Conservation (phyloP, 2,797 vertebrate genomes). For the Gastrophryne carolinensis region DNA sequence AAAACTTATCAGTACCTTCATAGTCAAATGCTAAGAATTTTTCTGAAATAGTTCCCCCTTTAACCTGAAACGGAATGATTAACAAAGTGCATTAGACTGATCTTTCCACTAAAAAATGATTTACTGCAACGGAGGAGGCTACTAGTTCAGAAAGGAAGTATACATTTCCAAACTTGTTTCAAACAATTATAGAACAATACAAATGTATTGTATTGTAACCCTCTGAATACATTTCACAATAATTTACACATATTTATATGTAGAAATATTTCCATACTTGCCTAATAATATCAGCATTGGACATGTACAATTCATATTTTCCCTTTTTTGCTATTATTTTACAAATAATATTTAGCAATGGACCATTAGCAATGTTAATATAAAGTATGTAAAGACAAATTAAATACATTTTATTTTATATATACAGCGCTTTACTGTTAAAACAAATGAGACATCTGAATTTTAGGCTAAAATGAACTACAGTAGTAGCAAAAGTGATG, state of each 20-base stretch:
- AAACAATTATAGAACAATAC: constrained; percentile 51
- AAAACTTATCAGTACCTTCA: constrained; percentile 61
- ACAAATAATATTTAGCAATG: neutral
- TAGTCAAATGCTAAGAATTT: constrained; percentile 58
- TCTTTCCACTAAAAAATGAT: constrained; percentile 60
- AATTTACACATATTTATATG: constrained; percentile 55
- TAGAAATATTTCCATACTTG: constrained; percentile 54
- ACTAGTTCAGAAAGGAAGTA: constrained; percentile 52
- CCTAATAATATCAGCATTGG: constrained; percentile 29
- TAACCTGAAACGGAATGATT: constrained; percentile 57
- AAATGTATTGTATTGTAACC: constrained; percentile 57
- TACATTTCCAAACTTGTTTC: constrained; percentile 50
- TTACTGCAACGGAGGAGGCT: constrained; percentile 59
- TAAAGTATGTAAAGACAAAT: constrained; percentile 6
- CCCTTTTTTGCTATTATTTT: neutral
- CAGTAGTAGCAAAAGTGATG: no score
- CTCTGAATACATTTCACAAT: constrained; percentile 58
- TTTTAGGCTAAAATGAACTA: no score
- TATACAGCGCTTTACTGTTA: no score
- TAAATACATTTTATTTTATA: neutral
- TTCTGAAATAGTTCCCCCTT: constrained; percentile 57
- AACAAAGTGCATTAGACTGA: constrained; percentile 71
- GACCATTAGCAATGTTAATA: neutral
- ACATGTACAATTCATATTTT: neutral
- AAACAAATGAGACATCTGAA: no score